A percentile compares a stretch with the other conserved stretches of the same genome.
These are phyloP conservation scores for Pseudolycoriella hygida DNA, from an alignment of 2,888 invertebrate species.

Conservation along the genomic window DNA sequence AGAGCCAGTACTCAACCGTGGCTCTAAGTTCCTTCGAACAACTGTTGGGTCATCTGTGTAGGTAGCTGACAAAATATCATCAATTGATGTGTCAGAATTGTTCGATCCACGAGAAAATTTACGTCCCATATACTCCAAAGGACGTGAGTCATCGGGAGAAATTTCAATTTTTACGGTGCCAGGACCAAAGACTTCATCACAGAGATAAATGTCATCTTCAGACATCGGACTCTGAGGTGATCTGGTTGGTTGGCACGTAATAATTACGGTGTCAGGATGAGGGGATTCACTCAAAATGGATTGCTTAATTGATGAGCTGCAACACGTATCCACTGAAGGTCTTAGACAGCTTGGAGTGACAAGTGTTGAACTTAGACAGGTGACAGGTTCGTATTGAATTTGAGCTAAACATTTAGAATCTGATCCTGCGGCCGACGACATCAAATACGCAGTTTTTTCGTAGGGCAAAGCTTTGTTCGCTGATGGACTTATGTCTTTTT, in stretches of 20 bases:
- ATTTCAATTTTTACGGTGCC: slow-evolving; percentile 37
- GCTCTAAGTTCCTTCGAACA: slow-evolving; percentile 27
- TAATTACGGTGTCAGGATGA: slow-evolving; percentile 33
- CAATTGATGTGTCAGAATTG: slow-evolving; percentile 42
- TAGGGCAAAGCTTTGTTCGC: slow-evolving; percentile 9
- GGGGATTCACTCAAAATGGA: slow-evolving; percentile 9
- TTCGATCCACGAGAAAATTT: slow-evolving; percentile 39
- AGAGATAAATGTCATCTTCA: slow-evolving; percentile 38
- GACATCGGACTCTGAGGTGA: slow-evolving; percentile 42
- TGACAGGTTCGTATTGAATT: slow-evolving; percentile 19
- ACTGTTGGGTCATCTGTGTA: slow-evolving; percentile 40
- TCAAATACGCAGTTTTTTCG: slow-evolving; percentile 25
- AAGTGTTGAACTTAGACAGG: slow-evolving; percentile 24
- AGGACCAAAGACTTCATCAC: slow-evolving; percentile 42
- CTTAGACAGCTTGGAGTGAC: slow-evolving; percentile 25
- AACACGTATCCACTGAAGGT: slow-evolving; percentile 24
- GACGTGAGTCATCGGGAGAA: slow-evolving; percentile 34
- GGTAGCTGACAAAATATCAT: slow-evolving; percentile 39
- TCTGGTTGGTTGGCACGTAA: slow-evolving; percentile 37
- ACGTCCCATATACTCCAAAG: slow-evolving; percentile 24
- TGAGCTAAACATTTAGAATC: slow-evolving; percentile 13
- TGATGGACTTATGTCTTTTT: slow-evolving; percentile 37
- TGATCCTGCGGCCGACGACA: slow-evolving; percentile 19
- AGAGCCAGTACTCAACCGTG: slow-evolving; percentile 29
- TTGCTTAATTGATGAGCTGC: slow-evolving; percentile 13